Percentiles rank a stretch among this genome's conserved stretches.
phyloP scores from a whole-genome alignment of 92 coral and sea anemone species.

The Micromussa lordhowensis region DNA sequence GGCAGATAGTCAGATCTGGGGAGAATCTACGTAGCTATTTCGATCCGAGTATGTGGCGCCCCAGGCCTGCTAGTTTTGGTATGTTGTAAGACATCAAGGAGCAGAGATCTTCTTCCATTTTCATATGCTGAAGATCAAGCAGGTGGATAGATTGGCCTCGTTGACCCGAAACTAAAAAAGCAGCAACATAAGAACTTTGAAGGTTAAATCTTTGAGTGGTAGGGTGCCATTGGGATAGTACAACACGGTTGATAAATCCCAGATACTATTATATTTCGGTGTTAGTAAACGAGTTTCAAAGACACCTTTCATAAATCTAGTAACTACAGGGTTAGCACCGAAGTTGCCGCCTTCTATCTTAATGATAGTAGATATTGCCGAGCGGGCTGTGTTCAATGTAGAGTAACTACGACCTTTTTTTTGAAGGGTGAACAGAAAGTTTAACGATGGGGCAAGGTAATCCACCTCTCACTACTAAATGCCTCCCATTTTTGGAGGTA shows the following conservation, averaged over 20 bases:
- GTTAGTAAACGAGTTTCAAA: conserved; percentile 42
- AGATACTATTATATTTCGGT: conserved; percentile 43
- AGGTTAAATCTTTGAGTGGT: no score
- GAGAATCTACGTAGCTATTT: no score
- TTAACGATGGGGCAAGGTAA: conserved; percentile 1
- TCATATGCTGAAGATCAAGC: no score
- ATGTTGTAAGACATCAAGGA: no score
- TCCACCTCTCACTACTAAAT: conserved; percentile 16
- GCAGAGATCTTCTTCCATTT: no score
- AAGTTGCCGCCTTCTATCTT: conserved; percentile 9
- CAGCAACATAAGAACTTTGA: no score
- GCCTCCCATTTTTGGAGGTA: conserved; percentile 17
- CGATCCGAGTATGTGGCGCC: no score
- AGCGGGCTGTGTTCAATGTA: conserved; percentile 1
- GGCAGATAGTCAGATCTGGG: no score
- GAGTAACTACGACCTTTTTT: conserved; percentile 23
- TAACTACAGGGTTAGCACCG: conserved; percentile 37
- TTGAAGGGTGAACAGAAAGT: neutral
- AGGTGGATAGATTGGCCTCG: no score
- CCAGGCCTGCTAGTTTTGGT: no score
- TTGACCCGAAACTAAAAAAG: no score
- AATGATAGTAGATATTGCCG: conserved; percentile 22
- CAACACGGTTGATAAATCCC: conserved; percentile 39
- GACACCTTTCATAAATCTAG: conserved; percentile 51
- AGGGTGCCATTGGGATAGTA: no score